phyloP scores from a whole-genome alignment of 2,888 invertebrate species.

The Ischnura elegans region DNA sequence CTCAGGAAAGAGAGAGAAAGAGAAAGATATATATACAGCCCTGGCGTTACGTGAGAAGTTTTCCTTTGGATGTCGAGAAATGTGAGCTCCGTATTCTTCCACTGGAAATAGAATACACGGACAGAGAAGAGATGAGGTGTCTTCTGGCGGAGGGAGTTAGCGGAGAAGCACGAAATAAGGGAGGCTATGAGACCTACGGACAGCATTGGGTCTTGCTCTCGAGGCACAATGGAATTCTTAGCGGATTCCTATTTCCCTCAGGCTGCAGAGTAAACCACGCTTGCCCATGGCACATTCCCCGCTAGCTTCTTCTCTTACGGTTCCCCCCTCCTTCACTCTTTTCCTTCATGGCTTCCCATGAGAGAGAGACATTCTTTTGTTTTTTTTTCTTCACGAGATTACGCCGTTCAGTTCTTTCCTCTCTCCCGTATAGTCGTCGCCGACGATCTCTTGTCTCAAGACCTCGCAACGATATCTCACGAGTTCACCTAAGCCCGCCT shows the following conservation, averaged over 20 bases:
- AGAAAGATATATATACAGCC: not conserved
- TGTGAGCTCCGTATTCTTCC: not conserved
- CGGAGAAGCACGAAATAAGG: conserved; percentile 8
- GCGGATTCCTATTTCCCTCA: conserved; percentile 40
- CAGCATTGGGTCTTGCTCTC: not conserved
- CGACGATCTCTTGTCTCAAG: not conserved
- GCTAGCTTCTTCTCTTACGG: not conserved
- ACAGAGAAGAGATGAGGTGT: not conserved
- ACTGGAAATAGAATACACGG: not conserved
- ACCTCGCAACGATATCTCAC: not conserved
- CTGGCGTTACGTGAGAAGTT: conserved; percentile 10
- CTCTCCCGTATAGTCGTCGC: conserved; percentile 12
- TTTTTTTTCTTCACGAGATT: conserved; percentile 27
- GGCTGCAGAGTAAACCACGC: not conserved
- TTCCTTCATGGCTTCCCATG: not conserved
- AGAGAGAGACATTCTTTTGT: not conserved
- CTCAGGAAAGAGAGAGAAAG: not conserved
- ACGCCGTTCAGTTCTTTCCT: not conserved
- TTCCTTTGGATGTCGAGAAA: conserved; percentile 5
- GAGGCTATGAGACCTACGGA: conserved; percentile 16
- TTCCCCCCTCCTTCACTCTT: not conserved
- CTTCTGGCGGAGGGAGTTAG: not conserved
- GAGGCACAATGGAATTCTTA: not conserved
- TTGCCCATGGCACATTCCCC: not conserved
- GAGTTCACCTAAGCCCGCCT: not conserved